phyloP scores from a whole-genome alignment of 1,140 invertebrate species.

The Eubasilissa regina region DNA sequence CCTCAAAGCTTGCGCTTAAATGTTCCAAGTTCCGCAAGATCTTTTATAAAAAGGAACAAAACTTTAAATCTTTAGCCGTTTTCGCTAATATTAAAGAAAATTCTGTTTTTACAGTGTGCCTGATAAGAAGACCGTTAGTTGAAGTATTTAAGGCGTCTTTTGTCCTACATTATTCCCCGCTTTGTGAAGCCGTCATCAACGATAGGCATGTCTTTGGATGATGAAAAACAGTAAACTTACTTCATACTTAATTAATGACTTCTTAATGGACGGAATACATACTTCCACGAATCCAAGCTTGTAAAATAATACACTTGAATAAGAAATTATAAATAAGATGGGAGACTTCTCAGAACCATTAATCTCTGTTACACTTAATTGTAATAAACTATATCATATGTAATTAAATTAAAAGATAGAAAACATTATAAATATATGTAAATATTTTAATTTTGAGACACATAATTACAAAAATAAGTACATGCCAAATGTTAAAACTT shows the following conservation, averaged over 20 bases:
- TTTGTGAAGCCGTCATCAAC: conserved; percentile 34
- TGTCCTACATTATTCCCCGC: conserved; percentile 53
- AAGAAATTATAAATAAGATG: too few relatives aligned
- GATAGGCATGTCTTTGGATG: conserved; percentile 44
- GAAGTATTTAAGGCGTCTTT: conserved; percentile 48
- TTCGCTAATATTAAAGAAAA: background rate
- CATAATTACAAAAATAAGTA: too few relatives aligned
- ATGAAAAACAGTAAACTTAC: conserved; percentile 48
- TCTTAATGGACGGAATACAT: conserved; percentile 56
- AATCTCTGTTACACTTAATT: too few relatives aligned
- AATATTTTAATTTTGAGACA: too few relatives aligned
- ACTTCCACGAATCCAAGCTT: conserved; percentile 12
- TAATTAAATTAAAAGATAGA: too few relatives aligned
- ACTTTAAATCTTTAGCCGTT: background rate
- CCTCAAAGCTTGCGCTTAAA: conserved; percentile 14
- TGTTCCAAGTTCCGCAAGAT: conserved; percentile 5
- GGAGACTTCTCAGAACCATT: too few relatives aligned
- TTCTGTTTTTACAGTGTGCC: conserved; percentile 8
- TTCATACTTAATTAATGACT: conserved; percentile 59
- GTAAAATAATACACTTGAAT: background rate
- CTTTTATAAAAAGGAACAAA: conserved; percentile 19
- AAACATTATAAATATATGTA: too few relatives aligned
- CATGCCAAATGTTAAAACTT: too few relatives aligned
- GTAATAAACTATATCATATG: too few relatives aligned
- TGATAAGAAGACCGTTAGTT: background rate